These are phyloP conservation scores for Scylla paramamosain DNA, from an alignment of 1,140 invertebrate genomes.

Conservation along the genomic window DNA sequence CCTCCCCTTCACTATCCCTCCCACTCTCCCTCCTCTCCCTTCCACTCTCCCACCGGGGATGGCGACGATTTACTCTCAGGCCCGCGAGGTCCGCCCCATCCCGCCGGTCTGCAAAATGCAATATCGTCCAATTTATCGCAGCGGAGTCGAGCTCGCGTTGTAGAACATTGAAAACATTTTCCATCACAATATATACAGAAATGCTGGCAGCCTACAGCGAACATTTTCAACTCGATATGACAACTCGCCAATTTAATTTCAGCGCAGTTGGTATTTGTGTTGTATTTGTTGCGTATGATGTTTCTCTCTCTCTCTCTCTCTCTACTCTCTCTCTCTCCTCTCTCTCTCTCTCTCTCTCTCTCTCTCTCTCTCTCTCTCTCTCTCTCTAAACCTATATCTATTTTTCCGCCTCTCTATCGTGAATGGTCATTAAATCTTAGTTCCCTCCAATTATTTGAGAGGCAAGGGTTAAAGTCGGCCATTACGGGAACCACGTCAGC, in stretches of 20 bases:
- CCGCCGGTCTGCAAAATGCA: conserved; percentile 50
- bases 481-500: no score
- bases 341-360: neutral
- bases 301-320: neutral
- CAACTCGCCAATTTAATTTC: conserved; percentile 42
- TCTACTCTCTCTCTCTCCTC: neutral
- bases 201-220: conserved; percentile 33
- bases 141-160: conserved; percentile 14
- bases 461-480: no score
- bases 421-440: no score
- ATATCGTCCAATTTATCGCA: conserved; percentile 60
- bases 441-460: no score
- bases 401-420: neutral
- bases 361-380: neutral
- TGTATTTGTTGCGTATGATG: conserved; percentile 31
- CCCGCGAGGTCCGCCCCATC: neutral
- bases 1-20: neutral
- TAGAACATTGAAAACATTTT: conserved; percentile 59
- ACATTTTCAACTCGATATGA: conserved; percentile 39
- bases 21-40: neutral
- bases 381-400: neutral
- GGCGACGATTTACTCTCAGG: conserved; percentile 48
- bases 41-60: conserved; percentile 5
- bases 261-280: conserved; percentile 36
- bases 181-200: conserved; percentile 49